These are phyloP conservation scores for Coenonympha arcania DNA, from an alignment of 2,888 invertebrate genomes.

Conservation along the genomic window DNA sequence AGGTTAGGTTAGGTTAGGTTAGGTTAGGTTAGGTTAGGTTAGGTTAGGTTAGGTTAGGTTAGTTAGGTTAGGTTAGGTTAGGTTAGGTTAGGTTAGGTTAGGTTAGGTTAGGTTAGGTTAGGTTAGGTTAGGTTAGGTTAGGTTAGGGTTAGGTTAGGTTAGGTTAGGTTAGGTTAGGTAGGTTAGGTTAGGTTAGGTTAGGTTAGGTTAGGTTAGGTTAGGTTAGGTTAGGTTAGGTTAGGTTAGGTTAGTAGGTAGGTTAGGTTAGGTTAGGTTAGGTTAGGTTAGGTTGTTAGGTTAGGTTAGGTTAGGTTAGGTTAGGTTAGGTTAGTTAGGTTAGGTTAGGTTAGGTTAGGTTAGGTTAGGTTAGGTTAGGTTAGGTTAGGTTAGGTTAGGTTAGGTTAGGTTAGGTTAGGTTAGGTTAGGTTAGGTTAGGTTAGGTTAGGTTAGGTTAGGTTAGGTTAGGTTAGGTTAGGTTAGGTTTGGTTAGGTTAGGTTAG, in stretches of 20 bases:
- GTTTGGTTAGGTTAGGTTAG: background rate
- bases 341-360: constrained; percentile 23
- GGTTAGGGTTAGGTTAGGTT: constrained; percentile 3
- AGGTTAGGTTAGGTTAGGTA: too few relatives aligned
- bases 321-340: background rate
- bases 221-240: constrained; percentile 11
- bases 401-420: constrained; percentile 24
- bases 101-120: constrained; percentile 21
- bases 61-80: constrained; percentile 30
- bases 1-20: constrained; percentile 7
- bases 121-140: constrained; percentile 22
- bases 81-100: constrained; percentile 26
- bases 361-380: constrained; percentile 25
- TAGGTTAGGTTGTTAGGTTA: constrained; percentile 23
- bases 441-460: constrained; percentile 7
- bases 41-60: constrained; percentile 28
- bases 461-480: background rate
- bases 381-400: constrained; percentile 14
- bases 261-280: constrained; percentile 19
- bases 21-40: constrained; percentile 24
- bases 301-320: constrained; percentile 21
- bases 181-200: constrained; percentile 9
- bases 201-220: constrained; percentile 17
- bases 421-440: constrained; percentile 24
- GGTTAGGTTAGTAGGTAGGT: too few relatives aligned